phyloP scores from a whole-genome alignment of 2,113 vertebrate genomes.

The Gymnarchus niloticus region DNA sequence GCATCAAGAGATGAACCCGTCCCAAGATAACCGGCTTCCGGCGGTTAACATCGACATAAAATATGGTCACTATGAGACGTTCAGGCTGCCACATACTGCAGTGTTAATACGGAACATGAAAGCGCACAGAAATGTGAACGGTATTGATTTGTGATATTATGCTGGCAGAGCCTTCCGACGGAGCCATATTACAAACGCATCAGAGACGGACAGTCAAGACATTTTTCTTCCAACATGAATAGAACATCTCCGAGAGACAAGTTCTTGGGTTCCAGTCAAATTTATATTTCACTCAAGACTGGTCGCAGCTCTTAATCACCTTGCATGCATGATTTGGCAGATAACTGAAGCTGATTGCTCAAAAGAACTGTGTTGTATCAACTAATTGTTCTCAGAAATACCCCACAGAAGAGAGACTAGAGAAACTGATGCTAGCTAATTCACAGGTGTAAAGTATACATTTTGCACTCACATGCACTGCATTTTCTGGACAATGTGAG shows the following conservation, averaged over 20 bases:
- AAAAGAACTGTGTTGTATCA: background rate
- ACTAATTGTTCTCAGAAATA: background rate
- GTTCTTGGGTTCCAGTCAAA: too few relatives aligned
- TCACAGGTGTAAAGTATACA: background rate
- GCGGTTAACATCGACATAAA: too few relatives aligned
- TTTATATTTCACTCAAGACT: background rate
- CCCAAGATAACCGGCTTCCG: background rate
- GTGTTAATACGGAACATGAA: background rate
- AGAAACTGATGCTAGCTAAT: background rate
- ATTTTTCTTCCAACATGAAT: background rate
- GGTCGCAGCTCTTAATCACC: background rate
- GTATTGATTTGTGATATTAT: background rate
- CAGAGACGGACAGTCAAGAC: background rate
- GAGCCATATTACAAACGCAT: background rate
- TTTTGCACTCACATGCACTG: too few relatives aligned
- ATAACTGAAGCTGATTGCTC: background rate
- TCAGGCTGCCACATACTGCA: background rate
- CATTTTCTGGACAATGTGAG: background rate
- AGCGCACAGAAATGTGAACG: background rate
- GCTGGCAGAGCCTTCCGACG: background rate
- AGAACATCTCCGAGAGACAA: background rate
- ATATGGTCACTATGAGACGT: too few relatives aligned
- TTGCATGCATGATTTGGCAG: background rate
- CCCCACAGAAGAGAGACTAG: background rate
- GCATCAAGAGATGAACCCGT: background rate